These are phyloP conservation scores for Maccullochella peelii DNA, from an alignment of 2,113 vertebrate species.

Conservation along the genomic window DNA sequence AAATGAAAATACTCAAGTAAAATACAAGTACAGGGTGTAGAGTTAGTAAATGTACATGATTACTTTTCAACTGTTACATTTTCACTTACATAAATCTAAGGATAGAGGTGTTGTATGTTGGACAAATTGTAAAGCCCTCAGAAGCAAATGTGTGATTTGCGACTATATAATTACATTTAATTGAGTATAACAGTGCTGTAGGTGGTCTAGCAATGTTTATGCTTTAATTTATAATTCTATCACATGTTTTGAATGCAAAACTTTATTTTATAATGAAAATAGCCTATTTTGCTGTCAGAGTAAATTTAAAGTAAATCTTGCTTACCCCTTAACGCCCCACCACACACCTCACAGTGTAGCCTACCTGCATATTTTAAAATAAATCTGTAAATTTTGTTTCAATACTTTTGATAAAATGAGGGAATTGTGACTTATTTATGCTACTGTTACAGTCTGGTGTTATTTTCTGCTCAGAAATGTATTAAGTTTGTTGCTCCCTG, in stretches of 20 bases:
- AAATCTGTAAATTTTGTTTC: neutral
- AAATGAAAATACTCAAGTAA: neutral
- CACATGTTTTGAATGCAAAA: neutral
- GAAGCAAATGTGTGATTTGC: too few relatives aligned
- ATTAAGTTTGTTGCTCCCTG: neutral
- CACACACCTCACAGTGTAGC: neutral
- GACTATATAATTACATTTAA: too few relatives aligned
- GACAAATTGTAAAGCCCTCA: too few relatives aligned
- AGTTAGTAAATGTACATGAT: neutral
- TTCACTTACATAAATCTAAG: too few relatives aligned
- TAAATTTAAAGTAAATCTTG: neutral
- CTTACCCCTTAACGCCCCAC: neutral
- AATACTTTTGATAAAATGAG: neutral
- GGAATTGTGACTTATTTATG: neutral
- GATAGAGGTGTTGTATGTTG: neutral
- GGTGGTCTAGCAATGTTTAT: neutral
- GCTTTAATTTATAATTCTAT: neutral
- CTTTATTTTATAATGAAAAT: neutral
- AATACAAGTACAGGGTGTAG: too few relatives aligned
- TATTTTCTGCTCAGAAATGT: neutral
- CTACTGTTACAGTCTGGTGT: neutral
- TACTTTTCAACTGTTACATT: neutral
- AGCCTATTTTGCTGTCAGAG: too few relatives aligned
- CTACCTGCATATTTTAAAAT: neutral
- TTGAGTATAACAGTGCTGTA: neutral